A percentile compares a stretch with the other conserved stretches of the same genome.
phyloP scores from a whole-genome alignment of 2,888 invertebrate species.

The Pristionchus exspectatus region DNA sequence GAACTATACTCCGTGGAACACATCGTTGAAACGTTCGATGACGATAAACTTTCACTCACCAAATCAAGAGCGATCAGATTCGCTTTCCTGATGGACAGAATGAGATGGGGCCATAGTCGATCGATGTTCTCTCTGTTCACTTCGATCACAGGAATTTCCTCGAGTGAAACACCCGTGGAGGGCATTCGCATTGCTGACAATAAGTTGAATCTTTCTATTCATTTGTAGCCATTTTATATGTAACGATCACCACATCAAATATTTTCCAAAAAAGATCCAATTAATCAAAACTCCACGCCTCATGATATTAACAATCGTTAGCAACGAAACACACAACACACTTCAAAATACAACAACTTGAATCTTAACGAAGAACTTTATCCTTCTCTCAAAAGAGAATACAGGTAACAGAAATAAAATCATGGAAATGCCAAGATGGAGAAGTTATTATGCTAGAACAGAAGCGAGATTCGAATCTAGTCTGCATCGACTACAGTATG shows the following conservation, averaged over 20 bases:
- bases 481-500: slow-evolving; percentile 38
- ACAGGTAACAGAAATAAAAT: background rate
- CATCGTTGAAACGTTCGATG: no score
- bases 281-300: background rate
- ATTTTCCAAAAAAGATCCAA: background rate
- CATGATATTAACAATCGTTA: slow-evolving; percentile 44
- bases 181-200: slow-evolving; percentile 49
- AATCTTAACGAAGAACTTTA: slow-evolving; percentile 10
- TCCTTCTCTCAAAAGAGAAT: slow-evolving; percentile 50
- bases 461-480: slow-evolving; percentile 28
- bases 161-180: background rate
- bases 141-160: slow-evolving; percentile 63
- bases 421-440: slow-evolving; percentile 10
- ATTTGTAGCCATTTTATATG: background rate
- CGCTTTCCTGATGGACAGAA: slow-evolving; percentile 66
- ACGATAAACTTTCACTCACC: slow-evolving; percentile 55
- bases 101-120: slow-evolving; percentile 67
- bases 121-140: slow-evolving; percentile 70
- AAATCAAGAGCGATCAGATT: slow-evolving; percentile 71
- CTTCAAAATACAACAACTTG: background rate
- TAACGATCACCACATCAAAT: background rate
- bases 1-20: no score
- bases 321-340: slow-evolving; percentile 48
- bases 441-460: slow-evolving; percentile 30
- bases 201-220: no score